Evolutionary conservation across 1,140 invertebrate species (phyloP).

Genomic region (Hylaeus anthracinus): DNA sequence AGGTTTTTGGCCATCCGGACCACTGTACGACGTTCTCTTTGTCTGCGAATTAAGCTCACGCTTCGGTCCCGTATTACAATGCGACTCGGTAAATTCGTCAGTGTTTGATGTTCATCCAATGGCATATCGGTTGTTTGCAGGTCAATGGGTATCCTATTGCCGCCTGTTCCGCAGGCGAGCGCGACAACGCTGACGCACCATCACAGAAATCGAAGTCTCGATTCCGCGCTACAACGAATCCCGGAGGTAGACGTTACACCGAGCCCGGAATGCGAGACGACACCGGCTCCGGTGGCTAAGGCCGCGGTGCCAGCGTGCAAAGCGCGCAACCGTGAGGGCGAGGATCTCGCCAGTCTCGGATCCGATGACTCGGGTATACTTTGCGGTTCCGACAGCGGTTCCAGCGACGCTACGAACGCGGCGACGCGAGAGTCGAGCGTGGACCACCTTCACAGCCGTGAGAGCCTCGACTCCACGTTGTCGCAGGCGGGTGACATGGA

Average conservation of each 20-base stretch:
- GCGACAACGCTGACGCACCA: slow-evolving; percentile 85
- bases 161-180: slow-evolving; percentile 85
- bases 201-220: slow-evolving; percentile 92
- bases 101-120: neutral
- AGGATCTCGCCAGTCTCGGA: slow-evolving; percentile 88
- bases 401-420: slow-evolving; percentile 76
- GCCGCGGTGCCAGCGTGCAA: slow-evolving; percentile 68
- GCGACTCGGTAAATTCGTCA: too few species aligned
- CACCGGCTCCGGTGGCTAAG: slow-evolving; percentile 74
- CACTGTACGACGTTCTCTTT: too few species aligned
- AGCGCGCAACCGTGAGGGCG: slow-evolving; percentile 78
- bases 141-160: slow-evolving; percentile 89
- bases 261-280: slow-evolving; percentile 87
- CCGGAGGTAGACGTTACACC: slow-evolving; percentile 91
- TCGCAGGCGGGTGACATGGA: slow-evolving; percentile 77
- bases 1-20: too few species aligned
- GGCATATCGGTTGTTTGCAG: slow-evolving; percentile 73
- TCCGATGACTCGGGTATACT: slow-evolving; percentile 93
- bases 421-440: slow-evolving; percentile 79
- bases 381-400: slow-evolving; percentile 85
- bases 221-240: slow-evolving; percentile 92
- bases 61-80: too few species aligned
- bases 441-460: slow-evolving; percentile 81
- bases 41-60: too few species aligned
- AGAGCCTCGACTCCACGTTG: slow-evolving; percentile 87